phyloP scores from a whole-genome alignment of 2,888 invertebrate species.

The Griposia aprilina region DNA sequence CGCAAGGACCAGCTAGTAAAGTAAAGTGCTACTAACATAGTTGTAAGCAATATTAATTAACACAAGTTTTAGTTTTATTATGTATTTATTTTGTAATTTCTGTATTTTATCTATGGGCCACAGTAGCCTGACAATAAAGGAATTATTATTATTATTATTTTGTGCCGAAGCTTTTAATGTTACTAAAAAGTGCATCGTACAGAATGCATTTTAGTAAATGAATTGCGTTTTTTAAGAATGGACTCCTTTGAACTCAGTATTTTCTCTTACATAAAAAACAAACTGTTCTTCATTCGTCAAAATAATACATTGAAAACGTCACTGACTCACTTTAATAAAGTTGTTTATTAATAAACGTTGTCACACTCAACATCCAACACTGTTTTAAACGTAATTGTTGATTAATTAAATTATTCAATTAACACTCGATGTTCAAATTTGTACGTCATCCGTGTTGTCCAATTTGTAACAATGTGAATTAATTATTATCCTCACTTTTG shows the following conservation, averaged over 20 bases:
- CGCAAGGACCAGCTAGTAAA: too few relatives aligned
- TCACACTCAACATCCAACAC: background rate
- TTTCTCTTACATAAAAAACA: background rate
- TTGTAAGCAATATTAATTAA: too few relatives aligned
- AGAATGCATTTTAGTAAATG: too few relatives aligned
- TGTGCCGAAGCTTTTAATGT: too few relatives aligned
- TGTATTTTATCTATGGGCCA: too few relatives aligned
- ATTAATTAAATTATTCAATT: slow-evolving; percentile 11
- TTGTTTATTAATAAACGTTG: slow-evolving; percentile 1
- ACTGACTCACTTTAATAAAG: background rate
- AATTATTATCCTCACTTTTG: background rate
- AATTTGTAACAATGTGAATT: slow-evolving; percentile 12
- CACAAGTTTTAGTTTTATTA: too few relatives aligned
- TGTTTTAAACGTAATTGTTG: background rate
- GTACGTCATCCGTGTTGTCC: slow-evolving; percentile 1
- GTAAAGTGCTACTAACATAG: too few relatives aligned
- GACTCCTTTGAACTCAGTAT: background rate
- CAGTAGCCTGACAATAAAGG: too few relatives aligned
- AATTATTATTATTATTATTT: too few relatives aligned
- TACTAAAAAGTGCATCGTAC: too few relatives aligned
- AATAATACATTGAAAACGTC: background rate
- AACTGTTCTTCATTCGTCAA: background rate
- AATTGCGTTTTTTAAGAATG: too few relatives aligned
- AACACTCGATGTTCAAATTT: slow-evolving; percentile 3
- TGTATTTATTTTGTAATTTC: too few relatives aligned